Percentiles rank a stretch among this genome's conserved stretches.
Conservation (phyloP, 2,888 invertebrate species). For the Eilema sororculum region DNA sequence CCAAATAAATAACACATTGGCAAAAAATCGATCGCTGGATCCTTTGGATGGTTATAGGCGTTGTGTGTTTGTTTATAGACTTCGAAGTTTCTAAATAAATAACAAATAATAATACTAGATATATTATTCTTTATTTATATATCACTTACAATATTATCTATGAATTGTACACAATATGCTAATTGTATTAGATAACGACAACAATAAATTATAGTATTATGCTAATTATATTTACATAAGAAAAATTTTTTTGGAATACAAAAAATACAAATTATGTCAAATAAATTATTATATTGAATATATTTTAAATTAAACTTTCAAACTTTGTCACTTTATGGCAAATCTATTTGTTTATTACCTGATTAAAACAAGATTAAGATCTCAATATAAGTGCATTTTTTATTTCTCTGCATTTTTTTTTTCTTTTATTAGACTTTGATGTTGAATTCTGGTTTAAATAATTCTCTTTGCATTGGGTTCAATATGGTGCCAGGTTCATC, state of each 20-base stretch:
- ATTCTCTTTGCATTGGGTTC: not conserved
- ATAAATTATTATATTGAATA: not conserved
- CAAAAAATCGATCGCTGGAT: no score
- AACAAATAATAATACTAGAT: not conserved
- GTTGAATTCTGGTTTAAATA: no score
- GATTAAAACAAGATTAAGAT: no score
- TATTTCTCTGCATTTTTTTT: not conserved
- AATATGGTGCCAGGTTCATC: not conserved
- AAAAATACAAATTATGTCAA: not conserved
- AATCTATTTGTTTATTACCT: no score
- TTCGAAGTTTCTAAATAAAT: not conserved
- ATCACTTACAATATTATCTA: no score
- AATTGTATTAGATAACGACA: not conserved
- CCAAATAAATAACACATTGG: no score
- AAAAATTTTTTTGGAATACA: not conserved
- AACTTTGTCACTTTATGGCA: no score
- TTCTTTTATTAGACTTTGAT: not conserved
- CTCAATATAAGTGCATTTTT: not conserved
- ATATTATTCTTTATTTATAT: no score
- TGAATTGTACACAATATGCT: not conserved
- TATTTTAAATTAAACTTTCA: not conserved
- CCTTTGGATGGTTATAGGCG: no score
- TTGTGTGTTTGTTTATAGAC: not conserved
- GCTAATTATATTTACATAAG: not conserved
- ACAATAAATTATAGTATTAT: not conserved